Evolutionary conservation across 2,888 invertebrate genomes (phyloP).

Genomic region (Minunthozetes semirufus): DNA sequence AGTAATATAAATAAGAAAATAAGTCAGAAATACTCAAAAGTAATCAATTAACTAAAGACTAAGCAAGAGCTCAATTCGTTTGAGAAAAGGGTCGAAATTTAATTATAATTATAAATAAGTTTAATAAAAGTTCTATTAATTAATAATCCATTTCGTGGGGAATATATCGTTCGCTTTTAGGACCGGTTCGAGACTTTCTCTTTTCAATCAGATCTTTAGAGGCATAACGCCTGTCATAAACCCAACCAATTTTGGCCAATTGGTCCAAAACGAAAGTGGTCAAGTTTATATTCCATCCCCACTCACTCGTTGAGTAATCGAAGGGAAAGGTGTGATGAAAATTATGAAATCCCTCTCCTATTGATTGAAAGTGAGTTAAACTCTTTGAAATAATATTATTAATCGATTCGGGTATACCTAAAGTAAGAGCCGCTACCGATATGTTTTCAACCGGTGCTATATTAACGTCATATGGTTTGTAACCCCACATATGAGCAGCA

Average conservation of each 20-base stretch:
- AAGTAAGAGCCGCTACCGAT: conserved; percentile 47
- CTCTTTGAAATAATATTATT: neutral
- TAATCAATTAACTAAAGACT: too few relatives aligned
- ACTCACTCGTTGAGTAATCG: conserved; percentile 37
- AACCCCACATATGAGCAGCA: conserved; percentile 85
- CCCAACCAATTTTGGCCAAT: conserved; percentile 33
- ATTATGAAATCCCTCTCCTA: conserved; percentile 34
- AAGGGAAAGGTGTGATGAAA: conserved; percentile 37
- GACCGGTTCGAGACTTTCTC: conserved; percentile 32
- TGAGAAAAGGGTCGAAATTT: too few relatives aligned
- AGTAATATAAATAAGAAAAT: too few relatives aligned
- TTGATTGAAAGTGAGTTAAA: neutral
- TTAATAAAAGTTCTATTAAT: neutral
- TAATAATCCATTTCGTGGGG: conserved; percentile 27
- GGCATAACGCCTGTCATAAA: conserved; percentile 31
- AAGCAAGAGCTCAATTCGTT: too few relatives aligned
- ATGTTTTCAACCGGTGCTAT: conserved; percentile 50
- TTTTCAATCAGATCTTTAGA: conserved; percentile 33
- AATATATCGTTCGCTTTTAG: neutral
- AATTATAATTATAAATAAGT: too few relatives aligned
- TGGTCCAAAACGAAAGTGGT: conserved; percentile 36
- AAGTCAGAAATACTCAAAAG: too few relatives aligned
- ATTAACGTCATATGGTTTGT: conserved; percentile 78
- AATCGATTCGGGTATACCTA: conserved; percentile 40
- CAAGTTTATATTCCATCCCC: conserved; percentile 37